These are phyloP conservation scores for Pseudois nayaur DNA, from an alignment of 2,113 vertebrate genomes.

Conservation along the genomic window DNA sequence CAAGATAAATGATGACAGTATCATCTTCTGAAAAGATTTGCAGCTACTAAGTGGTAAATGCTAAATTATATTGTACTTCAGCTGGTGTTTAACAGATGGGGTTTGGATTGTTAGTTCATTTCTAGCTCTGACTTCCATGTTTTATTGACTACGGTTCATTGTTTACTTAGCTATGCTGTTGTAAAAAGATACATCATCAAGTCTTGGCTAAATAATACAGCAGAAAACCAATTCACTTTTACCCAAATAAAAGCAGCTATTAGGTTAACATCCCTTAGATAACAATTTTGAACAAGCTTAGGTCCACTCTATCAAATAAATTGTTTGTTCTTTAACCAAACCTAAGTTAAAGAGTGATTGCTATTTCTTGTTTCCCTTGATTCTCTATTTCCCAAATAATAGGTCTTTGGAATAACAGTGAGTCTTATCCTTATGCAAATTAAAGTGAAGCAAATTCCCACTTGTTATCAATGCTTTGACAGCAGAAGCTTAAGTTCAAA, in stretches of 20 bases:
- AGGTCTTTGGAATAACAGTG: background rate
- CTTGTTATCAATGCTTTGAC: constrained; percentile 22
- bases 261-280: background rate
- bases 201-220: background rate
- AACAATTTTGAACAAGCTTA: background rate
- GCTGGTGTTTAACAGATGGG: background rate
- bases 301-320: background rate
- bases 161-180: background rate
- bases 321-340: background rate
- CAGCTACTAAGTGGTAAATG: background rate
- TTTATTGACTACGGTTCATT: background rate
- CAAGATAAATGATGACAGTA: background rate
- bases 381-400: background rate
- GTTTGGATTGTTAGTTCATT: background rate
- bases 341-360: background rate
- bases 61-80: background rate
- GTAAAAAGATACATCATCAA: background rate
- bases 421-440: background rate
- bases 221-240: background rate
- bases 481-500: constrained; percentile 35
- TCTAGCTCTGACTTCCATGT: background rate
- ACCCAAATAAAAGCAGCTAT: background rate
- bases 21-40: background rate
- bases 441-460: background rate
- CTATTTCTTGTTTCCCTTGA: background rate